Base-by-base conservation (phyloP, 37 sponge, comb jelly and placozoan genomes). In the Halichondria panicea region DNA sequence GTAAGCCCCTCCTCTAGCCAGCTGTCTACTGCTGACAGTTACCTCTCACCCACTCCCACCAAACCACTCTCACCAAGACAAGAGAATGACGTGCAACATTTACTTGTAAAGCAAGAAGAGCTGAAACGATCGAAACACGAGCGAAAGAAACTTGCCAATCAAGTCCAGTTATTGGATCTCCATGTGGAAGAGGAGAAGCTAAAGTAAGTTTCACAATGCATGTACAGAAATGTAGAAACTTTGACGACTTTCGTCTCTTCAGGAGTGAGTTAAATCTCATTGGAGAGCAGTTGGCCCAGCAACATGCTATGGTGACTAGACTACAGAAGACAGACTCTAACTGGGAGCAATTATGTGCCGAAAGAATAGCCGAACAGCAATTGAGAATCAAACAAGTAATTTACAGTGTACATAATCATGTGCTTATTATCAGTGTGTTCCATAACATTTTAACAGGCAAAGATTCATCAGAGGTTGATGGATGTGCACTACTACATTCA, bases 341-440 rank as follows among this genome's bases (percentile, higher is more conserved):
- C 53, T 21, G 44, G 27, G 88, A 81, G 41, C 43, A 71, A 11
- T 33, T 91, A 7, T 64, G 55, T 54, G 43, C 71, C 45, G 95
- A 94, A 71, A 91, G 48, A 43, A 59, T 90, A 37, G 95, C 85
- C 3, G 84, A 94, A 66, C 80, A 89, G 74, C 95, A 91, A 57
- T 62, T 94, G 41, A 82, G 72, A 58, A 71, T 87, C 46, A 89
- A 83, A 75, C 74, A 80, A 69, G 91, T 85, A 76, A 74, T 66
- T 62, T 79, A 8, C 61, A 59, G 21, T 59, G 21, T 59, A 59
- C 8, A n/a, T 59, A 22, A 24, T 59, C 22, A n/a, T 24, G 11
- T 24, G 11, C 8, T 54, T 25, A 46, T 42, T 28, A 55, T 36
- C 6, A 6, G 11, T 31, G 38, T n/a, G 7, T 35, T 8, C 43